phyloP scores from a whole-genome alignment of 2,888 invertebrate genomes.

The Drosophila rubida region DNA sequence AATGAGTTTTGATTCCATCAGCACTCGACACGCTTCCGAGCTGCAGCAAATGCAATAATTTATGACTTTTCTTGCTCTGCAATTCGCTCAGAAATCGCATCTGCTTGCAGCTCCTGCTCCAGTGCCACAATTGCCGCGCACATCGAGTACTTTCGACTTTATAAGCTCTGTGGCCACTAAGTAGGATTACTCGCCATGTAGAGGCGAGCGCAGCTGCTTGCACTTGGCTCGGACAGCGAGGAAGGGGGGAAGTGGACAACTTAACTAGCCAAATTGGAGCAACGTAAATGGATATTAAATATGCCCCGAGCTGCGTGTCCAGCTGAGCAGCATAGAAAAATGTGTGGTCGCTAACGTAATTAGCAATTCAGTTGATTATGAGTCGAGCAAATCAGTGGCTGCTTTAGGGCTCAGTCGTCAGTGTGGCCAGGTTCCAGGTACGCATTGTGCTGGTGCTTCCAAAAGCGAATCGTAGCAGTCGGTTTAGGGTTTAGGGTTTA shows the following conservation, averaged over 20 bases:
- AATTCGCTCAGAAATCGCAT: not conserved
- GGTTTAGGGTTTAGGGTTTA: constrained; percentile 6
- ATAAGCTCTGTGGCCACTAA: not conserved
- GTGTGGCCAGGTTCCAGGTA: not conserved
- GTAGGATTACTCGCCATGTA: not conserved
- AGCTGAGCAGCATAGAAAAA: not conserved
- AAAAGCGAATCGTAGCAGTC: not conserved
- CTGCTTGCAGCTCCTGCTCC: not conserved
- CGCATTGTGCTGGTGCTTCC: not conserved
- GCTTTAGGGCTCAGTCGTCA: not conserved
- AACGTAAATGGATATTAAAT: not conserved
- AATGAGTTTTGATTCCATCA: not conserved
- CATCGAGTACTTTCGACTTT: not conserved
- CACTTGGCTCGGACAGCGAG: not conserved
- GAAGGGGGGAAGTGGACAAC: not conserved
- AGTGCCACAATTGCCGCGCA: not conserved
- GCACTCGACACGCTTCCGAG: not conserved
- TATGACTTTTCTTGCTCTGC: not conserved
- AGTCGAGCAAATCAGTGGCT: constrained; percentile 5
- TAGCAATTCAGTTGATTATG: constrained; percentile 6
- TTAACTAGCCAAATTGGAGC: not conserved
- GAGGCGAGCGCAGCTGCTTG: not conserved
- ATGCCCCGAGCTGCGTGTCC: not conserved
- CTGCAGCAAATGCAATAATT: not conserved
- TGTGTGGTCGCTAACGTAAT: not conserved